A percentile compares a stretch with the other conserved stretches of the same genome.
Conservation (phyloP, 2,888 invertebrate species). For the Panzeria rudis region DNA sequence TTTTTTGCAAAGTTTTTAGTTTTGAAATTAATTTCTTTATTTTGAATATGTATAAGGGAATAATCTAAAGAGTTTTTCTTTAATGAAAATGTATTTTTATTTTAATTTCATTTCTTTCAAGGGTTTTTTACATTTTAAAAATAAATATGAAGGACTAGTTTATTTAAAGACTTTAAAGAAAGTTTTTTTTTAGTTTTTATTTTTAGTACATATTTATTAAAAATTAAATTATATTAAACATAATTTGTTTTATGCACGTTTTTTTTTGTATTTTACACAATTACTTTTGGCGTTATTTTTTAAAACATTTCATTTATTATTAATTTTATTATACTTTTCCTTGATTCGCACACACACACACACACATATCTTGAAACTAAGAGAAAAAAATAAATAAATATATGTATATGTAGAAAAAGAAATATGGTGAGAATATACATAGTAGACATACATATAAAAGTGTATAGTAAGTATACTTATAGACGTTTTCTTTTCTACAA, state of each 20-base stretch:
- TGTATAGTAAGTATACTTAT: too few relatives aligned
- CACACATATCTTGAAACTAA: neutral
- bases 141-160: conserved; percentile 65
- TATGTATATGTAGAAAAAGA: neutral
- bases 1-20: neutral
- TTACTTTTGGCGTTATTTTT: conserved; percentile 65
- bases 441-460: too few relatives aligned
- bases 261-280: conserved; percentile 52
- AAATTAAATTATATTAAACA: conserved; percentile 40
- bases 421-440: neutral
- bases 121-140: conserved; percentile 9
- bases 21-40: neutral
- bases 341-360: conserved; percentile 40
- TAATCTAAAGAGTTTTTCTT: conserved; percentile 11
- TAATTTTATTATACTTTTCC: conserved; percentile 18
- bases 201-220: conserved; percentile 2
- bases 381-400: neutral
- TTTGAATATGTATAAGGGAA: neutral
- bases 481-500: too few relatives aligned
- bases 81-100: neutral
- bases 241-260: conserved; percentile 36
- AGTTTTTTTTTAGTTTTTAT: conserved; percentile 16
- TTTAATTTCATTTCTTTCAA: neutral
- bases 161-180: conserved; percentile 57
- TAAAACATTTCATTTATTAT: conserved; percentile 5